Conservation (phyloP, 2,113 vertebrate species). For the Heliornis fulica region DNA sequence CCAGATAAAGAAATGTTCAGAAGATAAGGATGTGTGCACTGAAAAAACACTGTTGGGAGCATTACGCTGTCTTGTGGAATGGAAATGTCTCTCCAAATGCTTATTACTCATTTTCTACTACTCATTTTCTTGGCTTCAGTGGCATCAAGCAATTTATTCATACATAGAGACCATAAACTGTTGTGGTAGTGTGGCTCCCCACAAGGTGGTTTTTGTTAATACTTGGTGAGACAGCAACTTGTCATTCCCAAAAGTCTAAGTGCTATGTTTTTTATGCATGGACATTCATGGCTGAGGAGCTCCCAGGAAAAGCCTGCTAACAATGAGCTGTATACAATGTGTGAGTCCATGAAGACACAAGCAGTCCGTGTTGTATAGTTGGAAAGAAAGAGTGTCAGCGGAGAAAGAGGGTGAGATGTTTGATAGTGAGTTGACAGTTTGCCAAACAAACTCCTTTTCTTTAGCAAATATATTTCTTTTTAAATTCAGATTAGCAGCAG, state of each 20-base stretch:
- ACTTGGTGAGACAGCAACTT: not conserved
- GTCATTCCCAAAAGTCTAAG: not conserved
- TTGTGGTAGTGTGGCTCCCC: no score
- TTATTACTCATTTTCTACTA: not conserved
- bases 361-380: not conserved
- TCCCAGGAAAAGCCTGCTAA: not conserved
- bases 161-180: not conserved
- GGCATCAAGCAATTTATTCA: not conserved
- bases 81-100: not conserved
- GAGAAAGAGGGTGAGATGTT: not conserved
- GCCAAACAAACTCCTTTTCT: not conserved
- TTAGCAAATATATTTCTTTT: not conserved
- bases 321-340: not conserved
- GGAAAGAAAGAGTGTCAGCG: not conserved
- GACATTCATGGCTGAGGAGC: not conserved
- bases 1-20: conserved; percentile 18
- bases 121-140: not conserved
- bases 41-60: not conserved
- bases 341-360: not conserved
- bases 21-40: not conserved
- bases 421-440: not conserved
- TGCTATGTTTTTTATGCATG: not conserved
- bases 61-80: not conserved
- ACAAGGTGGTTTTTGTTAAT: not conserved
- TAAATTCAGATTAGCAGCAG: not conserved